Evolutionary conservation across 2,113 vertebrate species (phyloP), one percentile per base, ranked within the genome.

Genomic region (Misgurnus anguillicaudatus): DNA sequence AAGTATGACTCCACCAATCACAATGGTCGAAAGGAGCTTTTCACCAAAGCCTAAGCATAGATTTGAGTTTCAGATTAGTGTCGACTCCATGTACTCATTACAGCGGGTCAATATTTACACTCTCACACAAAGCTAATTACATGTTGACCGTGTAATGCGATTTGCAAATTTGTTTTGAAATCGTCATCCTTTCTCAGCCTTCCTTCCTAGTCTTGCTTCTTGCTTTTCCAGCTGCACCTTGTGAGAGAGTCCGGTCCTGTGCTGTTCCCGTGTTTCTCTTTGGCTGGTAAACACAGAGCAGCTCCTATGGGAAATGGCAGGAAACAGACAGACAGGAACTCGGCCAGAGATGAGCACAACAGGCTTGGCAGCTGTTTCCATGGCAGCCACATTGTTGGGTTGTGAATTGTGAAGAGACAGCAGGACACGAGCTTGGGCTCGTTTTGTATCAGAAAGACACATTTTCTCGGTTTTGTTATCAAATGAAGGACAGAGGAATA

Each of bases 41-140:
- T 62, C 36, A 5, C 19, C 21, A 79, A 81, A 73, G 75, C 66
- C 63, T 76, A 79, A 72, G 72, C 80, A 71, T 79, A 73, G 72
- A 82, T 85, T 79, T 78, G 72, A 66, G 47, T 82, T 53, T 41
- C 38, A 73, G 76, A 83, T 76, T 79, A 81, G 73, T 61, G 62
- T 76, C 62, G 62, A 81, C 77, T 73, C 19, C 68, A 68, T 80
- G 70, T 60, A 77, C 80, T 83, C 72, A 85, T 83, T 83, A 83
- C 66, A 42, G 31, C 68, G 70, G 77, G 67, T 80, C 82, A 83
- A 81, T 81, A 83, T 85, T 83, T 80, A 80, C 69, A 69, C 81
- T 68, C 24, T 75, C 57, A 53, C 53, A 64, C 77, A 62, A 63
- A 79, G 80, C 79, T 82, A 84, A 82, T 84, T 82, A 75, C 83